Conservation (phyloP, 2,888 invertebrate genomes). For the Trichopoda pennipes region DNA sequence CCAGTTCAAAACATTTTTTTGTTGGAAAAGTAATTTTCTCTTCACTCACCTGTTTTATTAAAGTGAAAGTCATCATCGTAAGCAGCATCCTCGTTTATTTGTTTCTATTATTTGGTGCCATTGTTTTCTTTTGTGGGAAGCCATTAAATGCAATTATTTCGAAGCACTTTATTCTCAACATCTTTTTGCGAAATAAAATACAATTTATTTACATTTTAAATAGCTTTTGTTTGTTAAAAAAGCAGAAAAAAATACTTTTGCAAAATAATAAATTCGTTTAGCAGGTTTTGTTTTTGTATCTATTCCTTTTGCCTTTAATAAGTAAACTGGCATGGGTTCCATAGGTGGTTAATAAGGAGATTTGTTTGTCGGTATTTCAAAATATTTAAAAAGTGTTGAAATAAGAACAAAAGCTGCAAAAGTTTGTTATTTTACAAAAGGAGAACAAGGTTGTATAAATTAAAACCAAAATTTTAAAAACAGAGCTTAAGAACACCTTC, state of each 20-base stretch:
- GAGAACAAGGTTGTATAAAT: no score
- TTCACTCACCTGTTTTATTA: constrained; percentile 58
- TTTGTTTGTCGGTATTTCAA: background rate
- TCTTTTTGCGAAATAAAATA: constrained; percentile 47
- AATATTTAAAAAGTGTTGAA: no score
- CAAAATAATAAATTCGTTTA: constrained; percentile 48
- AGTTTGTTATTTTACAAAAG: no score
- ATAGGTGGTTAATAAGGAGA: background rate
- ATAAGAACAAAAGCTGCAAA: no score
- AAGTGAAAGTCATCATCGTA: constrained; percentile 29
- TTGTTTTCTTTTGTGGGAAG: constrained; percentile 68
- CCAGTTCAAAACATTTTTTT: background rate
- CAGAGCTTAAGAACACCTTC: no score
- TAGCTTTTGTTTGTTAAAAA: constrained; percentile 59
- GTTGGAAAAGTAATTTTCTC: constrained; percentile 3
- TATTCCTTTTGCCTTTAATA: background rate
- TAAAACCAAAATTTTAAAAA: no score
- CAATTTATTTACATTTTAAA: constrained; percentile 70
- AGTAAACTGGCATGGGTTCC: constrained; percentile 47
- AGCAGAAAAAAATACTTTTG: constrained; percentile 7
- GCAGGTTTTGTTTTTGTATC: constrained; percentile 1
- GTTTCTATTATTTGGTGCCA: constrained; percentile 30
- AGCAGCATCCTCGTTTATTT: constrained; percentile 9
- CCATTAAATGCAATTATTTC: constrained; percentile 72
- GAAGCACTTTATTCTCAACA: constrained; percentile 45